A percentile compares a stretch with the other conserved stretches of the same genome.
Conservation (phyloP, 2,113 vertebrate genomes). For the Diadophis punctatus region DNA sequence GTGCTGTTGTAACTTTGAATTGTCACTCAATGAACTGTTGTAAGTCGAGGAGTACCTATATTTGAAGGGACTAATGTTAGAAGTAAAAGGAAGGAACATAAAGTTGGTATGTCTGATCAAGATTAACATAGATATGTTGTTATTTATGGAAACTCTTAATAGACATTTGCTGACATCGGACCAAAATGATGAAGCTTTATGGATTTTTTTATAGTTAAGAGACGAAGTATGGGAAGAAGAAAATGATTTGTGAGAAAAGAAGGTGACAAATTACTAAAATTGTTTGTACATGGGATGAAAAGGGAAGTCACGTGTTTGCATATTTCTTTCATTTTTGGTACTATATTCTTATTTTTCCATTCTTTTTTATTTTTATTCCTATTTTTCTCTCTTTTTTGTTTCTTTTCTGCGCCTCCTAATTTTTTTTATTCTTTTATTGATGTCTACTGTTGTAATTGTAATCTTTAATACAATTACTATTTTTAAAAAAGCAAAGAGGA, state of each 20-base stretch:
- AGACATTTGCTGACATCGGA: not conserved
- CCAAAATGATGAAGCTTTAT: not conserved
- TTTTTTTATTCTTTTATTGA: not conserved
- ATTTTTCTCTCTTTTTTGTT: not conserved
- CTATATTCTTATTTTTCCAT: not conserved
- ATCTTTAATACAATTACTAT: conserved; percentile 31
- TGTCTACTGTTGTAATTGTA: not conserved
- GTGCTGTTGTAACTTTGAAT: not conserved
- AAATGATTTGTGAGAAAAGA: not conserved
- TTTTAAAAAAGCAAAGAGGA: conserved; percentile 35
- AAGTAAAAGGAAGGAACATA: not conserved
- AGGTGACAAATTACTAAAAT: not conserved
- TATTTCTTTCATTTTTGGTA: not conserved
- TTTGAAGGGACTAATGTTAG: not conserved
- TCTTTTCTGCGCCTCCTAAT: not conserved
- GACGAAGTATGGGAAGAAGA: not conserved
- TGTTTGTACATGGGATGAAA: not conserved
- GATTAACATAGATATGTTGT: not conserved
- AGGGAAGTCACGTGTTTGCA: not conserved
- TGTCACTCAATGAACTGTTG: not conserved
- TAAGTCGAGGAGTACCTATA: not conserved
- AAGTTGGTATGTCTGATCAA: not conserved
- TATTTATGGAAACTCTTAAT: not conserved
- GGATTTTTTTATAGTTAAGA: not conserved
- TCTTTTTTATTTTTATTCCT: not conserved